phyloP scores from a whole-genome alignment of 2,888 invertebrate species.

The Acanthosoma haemorrhoidale region DNA sequence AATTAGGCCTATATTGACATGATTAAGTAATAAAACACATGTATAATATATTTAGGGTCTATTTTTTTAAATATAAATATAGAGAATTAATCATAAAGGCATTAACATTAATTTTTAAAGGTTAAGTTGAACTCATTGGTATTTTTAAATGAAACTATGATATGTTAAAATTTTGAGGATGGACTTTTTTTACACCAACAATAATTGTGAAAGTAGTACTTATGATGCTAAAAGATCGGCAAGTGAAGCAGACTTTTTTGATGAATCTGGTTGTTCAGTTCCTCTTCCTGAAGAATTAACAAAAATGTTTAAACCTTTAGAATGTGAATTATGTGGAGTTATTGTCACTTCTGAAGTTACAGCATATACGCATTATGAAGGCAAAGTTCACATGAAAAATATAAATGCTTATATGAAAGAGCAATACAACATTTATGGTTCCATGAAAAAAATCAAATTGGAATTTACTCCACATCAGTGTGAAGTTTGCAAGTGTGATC shows the following conservation, averaged over 20 bases:
- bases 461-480: conserved; percentile 14
- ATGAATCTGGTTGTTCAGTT: background rate
- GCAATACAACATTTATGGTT: conserved; percentile 20
- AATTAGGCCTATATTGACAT: too few relatives aligned
- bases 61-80: too few relatives aligned
- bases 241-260: background rate
- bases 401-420: conserved; percentile 25
- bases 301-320: conserved; percentile 19
- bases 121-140: background rate
- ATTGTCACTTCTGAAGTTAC: background rate
- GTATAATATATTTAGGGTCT: too few relatives aligned
- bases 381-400: conserved; percentile 24
- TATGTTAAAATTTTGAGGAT: background rate
- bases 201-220: background rate
- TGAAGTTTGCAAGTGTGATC: conserved; percentile 13
- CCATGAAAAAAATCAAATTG: background rate
- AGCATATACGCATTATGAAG: conserved; percentile 28
- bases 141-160: background rate
- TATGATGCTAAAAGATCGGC: background rate
- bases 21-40: too few relatives aligned
- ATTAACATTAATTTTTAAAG: background rate
- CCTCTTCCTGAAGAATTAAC: conserved; percentile 24
- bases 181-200: background rate
- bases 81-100: background rate
- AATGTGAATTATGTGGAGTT: conserved; percentile 24